Evolutionary conservation across 2,888 invertebrate species (phyloP), one percentile per base, ranked within the genome.

Genomic region (Euplexia lucipara): DNA sequence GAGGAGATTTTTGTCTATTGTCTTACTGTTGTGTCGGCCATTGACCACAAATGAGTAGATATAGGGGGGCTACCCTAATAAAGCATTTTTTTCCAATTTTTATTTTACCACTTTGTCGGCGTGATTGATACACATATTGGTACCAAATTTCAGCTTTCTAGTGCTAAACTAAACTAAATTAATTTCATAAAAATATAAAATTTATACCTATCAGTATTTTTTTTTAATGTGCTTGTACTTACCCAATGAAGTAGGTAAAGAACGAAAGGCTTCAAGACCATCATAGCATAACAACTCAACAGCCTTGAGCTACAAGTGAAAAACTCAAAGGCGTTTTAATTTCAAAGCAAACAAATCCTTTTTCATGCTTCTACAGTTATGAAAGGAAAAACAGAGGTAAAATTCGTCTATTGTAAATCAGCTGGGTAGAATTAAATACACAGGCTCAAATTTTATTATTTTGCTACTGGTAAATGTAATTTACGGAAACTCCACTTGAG

Each of bases 271-370:
- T 52, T 41, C 18, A 47, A 47, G 16, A 22, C 16, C 12, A 44
- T 54, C 67, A 39, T 20, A 18, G 14, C 10, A 52, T n/a, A 54
- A 63, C 32, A 63, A 26, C 22, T 41, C 16, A 20, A 53, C 52
- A 48, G 34, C 51, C 51, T 49, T 44, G 26, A 39, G 6, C n/a
- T 20, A 7, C 18, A 12, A 51, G 9, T 26, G 51, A 66, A 59
- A 16, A 72, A 26, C 4, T 52, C n/a, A 39, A 67, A 60, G 32
- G 14, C 4, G 37, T 51, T 60, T 56, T 52, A 66, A 70, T 70
- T 68, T 75, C 48, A 44, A 57, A 62, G 42, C 47, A 53, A 70
- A 39, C 20, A 70, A 69, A 69, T 54, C 69, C 63, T 63, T 70
- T 70, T 69, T 54, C 44, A 45, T 70, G 48, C 53, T 63, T 64